phyloP scores from a whole-genome alignment of 2,888 invertebrate species.

The Charanyca ferruginea region DNA sequence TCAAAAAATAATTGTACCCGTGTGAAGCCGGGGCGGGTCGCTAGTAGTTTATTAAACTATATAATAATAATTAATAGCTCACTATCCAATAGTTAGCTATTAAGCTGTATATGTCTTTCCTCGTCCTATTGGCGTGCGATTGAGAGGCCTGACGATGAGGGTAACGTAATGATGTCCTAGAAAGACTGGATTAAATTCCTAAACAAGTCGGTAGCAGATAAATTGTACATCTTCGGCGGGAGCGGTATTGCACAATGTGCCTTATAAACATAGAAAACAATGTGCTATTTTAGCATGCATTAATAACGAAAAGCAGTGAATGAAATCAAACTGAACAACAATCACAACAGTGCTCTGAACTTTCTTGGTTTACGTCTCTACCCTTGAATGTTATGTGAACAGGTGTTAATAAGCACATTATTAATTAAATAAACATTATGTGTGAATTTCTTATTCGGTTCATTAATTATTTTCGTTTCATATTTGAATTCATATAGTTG shows the following conservation, averaged over 20 bases:
- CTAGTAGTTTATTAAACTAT: too few relatives aligned
- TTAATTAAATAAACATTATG: conserved; percentile 23
- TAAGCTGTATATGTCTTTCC: too few relatives aligned
- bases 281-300: conserved; percentile 17
- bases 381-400: conserved; percentile 59
- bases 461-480: conserved; percentile 1
- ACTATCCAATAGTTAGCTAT: too few relatives aligned
- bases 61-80: too few relatives aligned
- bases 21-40: too few relatives aligned
- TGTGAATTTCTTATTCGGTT: conserved; percentile 20
- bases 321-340: conserved; percentile 18
- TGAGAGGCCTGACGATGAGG: too few relatives aligned
- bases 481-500: conserved; percentile 13
- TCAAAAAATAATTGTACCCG: too few relatives aligned
- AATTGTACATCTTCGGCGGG: conserved; percentile 11
- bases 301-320: conserved; percentile 3
- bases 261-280: conserved; percentile 15
- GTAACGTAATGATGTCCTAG: too few relatives aligned
- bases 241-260: conserved; percentile 11
- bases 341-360: conserved; percentile 7
- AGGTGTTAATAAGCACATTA: conserved; percentile 43
- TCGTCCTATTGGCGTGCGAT: too few relatives aligned
- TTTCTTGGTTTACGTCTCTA: conserved; percentile 27
- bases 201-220: too few relatives aligned
- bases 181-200: too few relatives aligned